Conservation (phyloP, 2,113 vertebrate genomes). For the Callipepla californica region DNA sequence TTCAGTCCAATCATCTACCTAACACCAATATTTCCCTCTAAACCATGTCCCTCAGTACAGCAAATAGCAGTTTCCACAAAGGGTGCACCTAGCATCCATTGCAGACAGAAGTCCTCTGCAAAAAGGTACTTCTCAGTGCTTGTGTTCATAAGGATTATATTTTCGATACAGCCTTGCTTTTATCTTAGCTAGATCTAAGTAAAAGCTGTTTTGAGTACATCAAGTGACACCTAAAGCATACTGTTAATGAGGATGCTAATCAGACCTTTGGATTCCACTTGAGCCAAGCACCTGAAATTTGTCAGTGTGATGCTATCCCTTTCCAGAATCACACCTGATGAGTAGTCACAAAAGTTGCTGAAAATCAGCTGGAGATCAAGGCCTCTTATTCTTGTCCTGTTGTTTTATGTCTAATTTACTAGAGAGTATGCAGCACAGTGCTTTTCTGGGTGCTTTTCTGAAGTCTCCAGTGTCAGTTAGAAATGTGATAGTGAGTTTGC, state of each 20-base stretch:
- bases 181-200: not conserved
- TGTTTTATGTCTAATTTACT: not conserved
- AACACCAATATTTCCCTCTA: too few relatives aligned
- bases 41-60: too few relatives aligned
- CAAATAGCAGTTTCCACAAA: too few relatives aligned
- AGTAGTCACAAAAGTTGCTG: not conserved
- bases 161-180: not conserved
- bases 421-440: rapidly evolving
- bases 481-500: not conserved
- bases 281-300: not conserved
- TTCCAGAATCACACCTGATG: not conserved
- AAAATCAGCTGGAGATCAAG: not conserved
- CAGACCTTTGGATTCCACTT: not conserved
- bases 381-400: not conserved
- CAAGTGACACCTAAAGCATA: not conserved
- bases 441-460: not conserved
- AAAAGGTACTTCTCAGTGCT: not conserved
- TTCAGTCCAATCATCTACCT: too few relatives aligned
- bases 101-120: not conserved
- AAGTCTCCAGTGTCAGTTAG: not conserved
- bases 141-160: not conserved
- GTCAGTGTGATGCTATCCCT: not conserved
- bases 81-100: not conserved
- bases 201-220: not conserved
- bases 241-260: too few relatives aligned